A percentile compares a stretch with the other conserved stretches of the same genome.
Conservation (phyloP, 2,113 vertebrate genomes). For the Chiloscyllium plagiosum region DNA sequence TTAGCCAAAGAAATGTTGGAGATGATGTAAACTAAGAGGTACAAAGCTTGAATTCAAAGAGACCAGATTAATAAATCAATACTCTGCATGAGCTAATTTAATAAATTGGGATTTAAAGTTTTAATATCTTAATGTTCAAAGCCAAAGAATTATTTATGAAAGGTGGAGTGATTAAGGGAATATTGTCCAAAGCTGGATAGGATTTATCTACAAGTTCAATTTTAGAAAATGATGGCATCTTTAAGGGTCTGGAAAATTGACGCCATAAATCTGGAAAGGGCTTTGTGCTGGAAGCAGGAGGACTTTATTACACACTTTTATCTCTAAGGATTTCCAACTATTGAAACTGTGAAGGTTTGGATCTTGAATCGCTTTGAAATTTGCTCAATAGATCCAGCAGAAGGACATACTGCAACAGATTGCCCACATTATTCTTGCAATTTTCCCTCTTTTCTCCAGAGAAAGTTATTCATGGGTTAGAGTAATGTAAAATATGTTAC, state of each 20-base stretch:
- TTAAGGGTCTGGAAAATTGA: not conserved
- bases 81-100: not conserved
- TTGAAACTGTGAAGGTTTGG: not conserved
- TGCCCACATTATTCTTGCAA: not conserved
- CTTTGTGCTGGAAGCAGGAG: not conserved
- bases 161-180: not conserved
- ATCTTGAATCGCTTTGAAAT: not conserved
- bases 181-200: not conserved
- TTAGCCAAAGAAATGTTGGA: not conserved
- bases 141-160: not conserved
- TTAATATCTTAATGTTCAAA: conserved; percentile 9
- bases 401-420: not conserved
- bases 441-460: not conserved
- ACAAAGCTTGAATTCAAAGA: not conserved
- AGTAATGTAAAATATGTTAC: not conserved
- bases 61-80: not conserved
- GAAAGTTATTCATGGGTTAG: not conserved
- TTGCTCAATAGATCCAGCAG: not conserved
- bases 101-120: conserved; percentile 15
- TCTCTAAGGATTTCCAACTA: not conserved
- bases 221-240: not conserved
- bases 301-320: not conserved
- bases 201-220: not conserved
- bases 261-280: not conserved
- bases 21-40: not conserved